Evolutionary conservation across 35 echinoderm and acorn worm species (phyloP).

Genomic region (Strongylocentrotus purpuratus): DNA sequence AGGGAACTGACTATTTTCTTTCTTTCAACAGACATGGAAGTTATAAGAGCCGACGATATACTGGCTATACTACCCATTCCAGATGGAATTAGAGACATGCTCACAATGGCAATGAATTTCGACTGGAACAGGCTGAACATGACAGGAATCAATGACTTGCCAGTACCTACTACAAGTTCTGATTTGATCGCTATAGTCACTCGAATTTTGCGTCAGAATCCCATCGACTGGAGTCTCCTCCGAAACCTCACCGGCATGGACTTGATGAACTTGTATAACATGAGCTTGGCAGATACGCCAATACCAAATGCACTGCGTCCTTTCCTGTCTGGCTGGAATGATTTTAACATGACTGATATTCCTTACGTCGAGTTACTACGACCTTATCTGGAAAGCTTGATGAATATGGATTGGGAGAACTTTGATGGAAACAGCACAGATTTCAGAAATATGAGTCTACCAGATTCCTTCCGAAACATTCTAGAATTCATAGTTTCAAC

Average conservation of each 20-base stretch:
- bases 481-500: not conserved
- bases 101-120: not conserved
- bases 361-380: not conserved
- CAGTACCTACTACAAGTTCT: not conserved
- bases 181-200: not conserved
- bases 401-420: not conserved
- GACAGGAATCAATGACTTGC: not conserved
- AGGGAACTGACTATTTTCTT: not conserved
- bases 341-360: not conserved
- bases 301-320: not conserved
- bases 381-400: not conserved
- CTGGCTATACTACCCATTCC: not conserved
- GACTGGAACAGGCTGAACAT: not conserved
- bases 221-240: not conserved
- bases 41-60: not conserved
- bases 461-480: not conserved
- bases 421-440: not conserved
- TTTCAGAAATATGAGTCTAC: not conserved
- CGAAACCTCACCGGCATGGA: not conserved
- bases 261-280: not conserved
- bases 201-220: not conserved
- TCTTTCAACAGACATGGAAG: not conserved
- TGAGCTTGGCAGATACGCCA: not conserved
- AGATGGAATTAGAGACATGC: not conserved
- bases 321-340: not conserved